Percentiles rank a stretch among this genome's conserved stretches.
Evolutionary conservation across 2,113 vertebrate genomes (phyloP).

Genomic region (Corythaixoides concolor): DNA sequence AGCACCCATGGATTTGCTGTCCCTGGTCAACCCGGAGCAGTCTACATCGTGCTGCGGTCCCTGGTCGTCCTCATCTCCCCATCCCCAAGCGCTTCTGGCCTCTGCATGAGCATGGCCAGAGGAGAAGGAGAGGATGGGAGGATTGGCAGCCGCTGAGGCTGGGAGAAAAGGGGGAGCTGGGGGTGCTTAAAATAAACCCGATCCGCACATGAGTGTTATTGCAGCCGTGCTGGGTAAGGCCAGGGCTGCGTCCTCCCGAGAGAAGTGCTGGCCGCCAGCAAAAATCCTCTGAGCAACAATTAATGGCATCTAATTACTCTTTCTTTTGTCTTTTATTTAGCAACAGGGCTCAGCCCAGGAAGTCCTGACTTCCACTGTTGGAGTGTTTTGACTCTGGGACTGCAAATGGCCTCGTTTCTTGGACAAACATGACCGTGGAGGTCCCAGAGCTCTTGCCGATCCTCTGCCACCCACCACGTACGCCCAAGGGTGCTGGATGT

Average conservation of each 20-base stretch:
- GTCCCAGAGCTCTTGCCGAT: background rate
- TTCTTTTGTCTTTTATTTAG: constrained; percentile 81
- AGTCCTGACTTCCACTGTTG: constrained; percentile 58
- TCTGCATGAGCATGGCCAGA: accelerated
- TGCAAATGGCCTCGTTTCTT: constrained; percentile 66
- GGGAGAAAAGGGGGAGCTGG: background rate
- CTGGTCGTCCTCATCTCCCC: accelerated
- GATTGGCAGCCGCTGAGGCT: background rate
- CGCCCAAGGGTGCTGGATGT: accelerated
- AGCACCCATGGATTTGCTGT: background rate
- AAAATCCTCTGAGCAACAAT: constrained; percentile 58
- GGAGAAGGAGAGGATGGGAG: background rate
- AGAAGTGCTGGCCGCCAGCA: constrained; percentile 8
- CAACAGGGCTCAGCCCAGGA: constrained; percentile 77
- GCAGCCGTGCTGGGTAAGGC: background rate
- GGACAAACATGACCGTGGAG: constrained; percentile 27
- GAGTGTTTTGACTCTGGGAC: constrained; percentile 67
- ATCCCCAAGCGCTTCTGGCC: background rate
- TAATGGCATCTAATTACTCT: constrained; percentile 64
- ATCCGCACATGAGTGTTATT: background rate
- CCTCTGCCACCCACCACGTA: background rate
- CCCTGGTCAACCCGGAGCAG: accelerated
- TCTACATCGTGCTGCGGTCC: accelerated
- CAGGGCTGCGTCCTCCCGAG: background rate
- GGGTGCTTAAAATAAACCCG: background rate